Conservation (phyloP, 2,888 invertebrate species). For the Eilema sororculum region DNA sequence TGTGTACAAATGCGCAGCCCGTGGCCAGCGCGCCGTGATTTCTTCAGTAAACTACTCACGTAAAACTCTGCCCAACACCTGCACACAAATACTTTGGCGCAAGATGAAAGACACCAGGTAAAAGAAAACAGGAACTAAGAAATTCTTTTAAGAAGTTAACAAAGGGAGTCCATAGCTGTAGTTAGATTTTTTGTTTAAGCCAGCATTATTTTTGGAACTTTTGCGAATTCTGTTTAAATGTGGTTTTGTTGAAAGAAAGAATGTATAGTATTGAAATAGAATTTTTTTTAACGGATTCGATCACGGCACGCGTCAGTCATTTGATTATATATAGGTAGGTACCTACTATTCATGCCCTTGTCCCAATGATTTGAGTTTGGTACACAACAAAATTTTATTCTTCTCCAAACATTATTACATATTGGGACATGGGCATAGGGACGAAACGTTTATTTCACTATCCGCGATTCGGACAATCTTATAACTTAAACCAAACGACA, state of each 20-base stretch:
- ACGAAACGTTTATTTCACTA: no score
- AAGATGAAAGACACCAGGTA: constrained; percentile 28
- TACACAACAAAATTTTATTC: no score
- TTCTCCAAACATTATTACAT: no score
- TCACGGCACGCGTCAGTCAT: neutral
- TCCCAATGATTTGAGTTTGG: no score
- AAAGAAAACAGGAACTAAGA: neutral
- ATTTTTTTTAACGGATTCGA: neutral
- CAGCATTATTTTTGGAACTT: neutral
- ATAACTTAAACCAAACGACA: constrained; percentile 29
- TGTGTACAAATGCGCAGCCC: constrained; percentile 49
- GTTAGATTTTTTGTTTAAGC: constrained; percentile 8
- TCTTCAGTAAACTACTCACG: constrained; percentile 78
- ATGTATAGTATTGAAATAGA: neutral
- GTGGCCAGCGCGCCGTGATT: constrained; percentile 65
- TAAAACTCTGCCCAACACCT: constrained; percentile 73
- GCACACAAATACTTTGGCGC: constrained; percentile 54
- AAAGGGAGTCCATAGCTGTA: constrained; percentile 10
- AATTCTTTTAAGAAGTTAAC: constrained; percentile 1
- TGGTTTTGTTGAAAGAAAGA: neutral
- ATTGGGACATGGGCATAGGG: no score
- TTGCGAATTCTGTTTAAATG: neutral
- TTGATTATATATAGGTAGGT: neutral
- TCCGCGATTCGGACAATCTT: neutral
- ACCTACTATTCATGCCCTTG: neutral